These are phyloP conservation scores for Epinephelus fuscoguttatus DNA, from an alignment of 2,113 vertebrate genomes.

Conservation along the genomic window DNA sequence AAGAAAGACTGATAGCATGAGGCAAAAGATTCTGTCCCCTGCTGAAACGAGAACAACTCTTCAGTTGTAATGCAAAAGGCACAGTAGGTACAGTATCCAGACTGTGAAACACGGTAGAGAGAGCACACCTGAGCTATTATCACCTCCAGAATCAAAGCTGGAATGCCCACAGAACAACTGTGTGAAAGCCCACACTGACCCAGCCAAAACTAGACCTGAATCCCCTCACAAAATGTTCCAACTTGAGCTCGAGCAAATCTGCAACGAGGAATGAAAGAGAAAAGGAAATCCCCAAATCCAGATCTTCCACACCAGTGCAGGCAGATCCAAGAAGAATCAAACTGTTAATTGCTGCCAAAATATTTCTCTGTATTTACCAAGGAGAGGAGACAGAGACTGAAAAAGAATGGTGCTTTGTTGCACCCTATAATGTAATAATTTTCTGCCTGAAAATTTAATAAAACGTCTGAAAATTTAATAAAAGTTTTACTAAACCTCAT, in stretches of 20 bases:
- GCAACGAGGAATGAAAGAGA: background rate
- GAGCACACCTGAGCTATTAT: background rate
- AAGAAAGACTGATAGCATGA: background rate
- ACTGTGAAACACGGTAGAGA: background rate
- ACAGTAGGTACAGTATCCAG: background rate
- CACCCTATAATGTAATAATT: no score
- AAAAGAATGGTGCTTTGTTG: background rate
- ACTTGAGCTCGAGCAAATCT: slow-evolving; percentile 3
- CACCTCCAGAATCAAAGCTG: background rate
- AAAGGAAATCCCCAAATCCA: slow-evolving; percentile 14
- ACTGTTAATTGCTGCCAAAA: background rate
- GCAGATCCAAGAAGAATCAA: background rate
- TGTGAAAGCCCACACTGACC: background rate
- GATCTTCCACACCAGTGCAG: background rate
- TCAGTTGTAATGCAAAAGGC: background rate
- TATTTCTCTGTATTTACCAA: slow-evolving; percentile 7
- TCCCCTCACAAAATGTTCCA: background rate
- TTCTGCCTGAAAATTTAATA: no score
- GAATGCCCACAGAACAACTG: background rate
- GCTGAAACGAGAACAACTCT: background rate
- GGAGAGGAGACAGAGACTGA: background rate
- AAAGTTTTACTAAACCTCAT: no score
- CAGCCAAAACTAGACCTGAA: background rate
- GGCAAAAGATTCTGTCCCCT: background rate
- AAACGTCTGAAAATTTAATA: no score